These are phyloP conservation scores for Erebia ligea DNA, from an alignment of 2,888 invertebrate species.

Conservation along the genomic window DNA sequence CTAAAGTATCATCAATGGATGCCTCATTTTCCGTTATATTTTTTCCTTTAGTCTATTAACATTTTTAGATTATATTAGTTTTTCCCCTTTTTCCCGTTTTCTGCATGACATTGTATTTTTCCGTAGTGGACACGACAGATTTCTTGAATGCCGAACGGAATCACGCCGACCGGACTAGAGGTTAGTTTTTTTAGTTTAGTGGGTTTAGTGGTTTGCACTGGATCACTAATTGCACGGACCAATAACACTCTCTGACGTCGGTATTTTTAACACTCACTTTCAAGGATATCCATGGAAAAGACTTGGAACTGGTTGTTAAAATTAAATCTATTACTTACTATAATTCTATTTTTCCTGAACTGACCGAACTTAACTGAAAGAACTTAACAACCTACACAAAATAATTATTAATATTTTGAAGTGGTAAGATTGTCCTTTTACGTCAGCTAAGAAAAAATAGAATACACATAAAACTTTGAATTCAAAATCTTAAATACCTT, in stretches of 20 bases:
- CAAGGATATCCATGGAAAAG: no score
- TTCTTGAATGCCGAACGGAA: constrained; percentile 75
- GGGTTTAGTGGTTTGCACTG: constrained; percentile 2
- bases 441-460: no score
- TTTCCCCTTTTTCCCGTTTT: background rate
- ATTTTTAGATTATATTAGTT: background rate
- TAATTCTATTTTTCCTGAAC: no score
- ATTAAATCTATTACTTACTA: no score
- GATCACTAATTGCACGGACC: background rate
- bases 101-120: constrained; percentile 38
- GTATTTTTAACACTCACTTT: no score
- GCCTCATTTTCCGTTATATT: background rate
- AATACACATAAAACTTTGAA: constrained; percentile 1
- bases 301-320: no score
- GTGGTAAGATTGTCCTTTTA: no score
- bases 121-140: constrained; percentile 69
- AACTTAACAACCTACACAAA: no score
- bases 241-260: background rate
- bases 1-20: background rate
- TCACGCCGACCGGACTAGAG: constrained; percentile 73
- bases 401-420: no score
- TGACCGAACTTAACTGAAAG: no score
- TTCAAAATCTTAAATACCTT: background rate
- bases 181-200: constrained; percentile 49
- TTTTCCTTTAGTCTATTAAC: background rate